A percentile compares a stretch with the other conserved stretches of the same genome.
Conservation (phyloP, 2,113 vertebrate genomes). For the Prunella fulvescens region DNA sequence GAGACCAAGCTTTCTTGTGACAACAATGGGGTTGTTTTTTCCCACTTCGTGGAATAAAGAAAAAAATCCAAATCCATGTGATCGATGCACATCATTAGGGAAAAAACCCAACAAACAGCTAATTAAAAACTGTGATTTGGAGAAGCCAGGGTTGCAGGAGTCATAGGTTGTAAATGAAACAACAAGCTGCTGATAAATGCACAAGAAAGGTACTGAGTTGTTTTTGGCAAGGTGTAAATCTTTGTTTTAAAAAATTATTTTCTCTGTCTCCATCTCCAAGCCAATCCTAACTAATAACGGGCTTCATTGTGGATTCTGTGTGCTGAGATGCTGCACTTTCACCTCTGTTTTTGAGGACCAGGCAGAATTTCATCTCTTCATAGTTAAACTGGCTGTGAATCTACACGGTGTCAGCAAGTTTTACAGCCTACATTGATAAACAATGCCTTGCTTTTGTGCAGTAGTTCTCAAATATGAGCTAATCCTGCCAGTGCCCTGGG, state of each 20-base stretch:
- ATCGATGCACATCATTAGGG: not conserved
- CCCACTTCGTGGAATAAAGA: not conserved
- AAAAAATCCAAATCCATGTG: not conserved
- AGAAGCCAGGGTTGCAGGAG: not conserved
- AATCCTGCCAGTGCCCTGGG: not conserved
- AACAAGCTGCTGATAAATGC: not conserved
- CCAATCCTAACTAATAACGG: not conserved
- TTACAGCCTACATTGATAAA: conserved; percentile 31
- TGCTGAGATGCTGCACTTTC: not conserved
- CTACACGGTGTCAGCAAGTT: conserved; percentile 30
- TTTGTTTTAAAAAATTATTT: not conserved
- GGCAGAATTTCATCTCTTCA: conserved; percentile 21
- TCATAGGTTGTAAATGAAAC: not conserved
- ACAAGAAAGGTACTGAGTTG: not conserved
- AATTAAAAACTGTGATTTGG: not conserved
- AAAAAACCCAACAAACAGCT: not conserved
- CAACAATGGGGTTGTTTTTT: not conserved
- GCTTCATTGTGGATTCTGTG: not conserved
- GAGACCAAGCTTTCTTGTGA: not conserved
- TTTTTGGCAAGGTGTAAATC: not conserved
- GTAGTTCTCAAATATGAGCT: conserved; percentile 9
- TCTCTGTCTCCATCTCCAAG: not conserved
- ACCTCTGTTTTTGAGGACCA: conserved; percentile 3
- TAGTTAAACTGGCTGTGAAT: not conserved
- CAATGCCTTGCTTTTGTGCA: conserved; percentile 6